Base-by-base conservation (phyloP, 2,888 invertebrate genomes). In the Xylota sylvarum region DNA sequence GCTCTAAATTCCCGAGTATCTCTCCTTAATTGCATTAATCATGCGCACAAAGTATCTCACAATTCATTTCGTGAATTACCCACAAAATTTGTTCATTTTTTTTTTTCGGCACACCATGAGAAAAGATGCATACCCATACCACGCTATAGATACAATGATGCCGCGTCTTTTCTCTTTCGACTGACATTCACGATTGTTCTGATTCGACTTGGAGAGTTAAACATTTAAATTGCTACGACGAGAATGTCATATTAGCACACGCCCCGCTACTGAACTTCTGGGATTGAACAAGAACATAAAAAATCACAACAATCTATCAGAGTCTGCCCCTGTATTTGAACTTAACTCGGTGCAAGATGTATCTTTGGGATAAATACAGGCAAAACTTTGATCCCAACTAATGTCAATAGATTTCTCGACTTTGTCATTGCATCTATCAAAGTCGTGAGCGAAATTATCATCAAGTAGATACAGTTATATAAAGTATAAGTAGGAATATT, bases 21-120 rank as follows among this genome's bases (percentile, higher is more conserved):
- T 76, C 43, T 50, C 19, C 52, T 76, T 85, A 85, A 85, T 81
- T 85, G 72, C 58, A 81, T 77, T 85, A 81, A 85, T 85, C 85
- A 85, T 77, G 81, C 67, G 43, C 43, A 17, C 67, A 72, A 52
- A 81, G 14, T 52, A 76, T 81, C 48, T 60, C 32, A 30, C 48
- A 62, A 70, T 35, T 17, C 40, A 70, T 40, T 77, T 37, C 19
- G 58, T 48, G 35, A 48, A 60, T 37, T 37, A 27, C 10, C 46
- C 17, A 27, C 6, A 17, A 46, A 19, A 40, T n/a, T 5, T 40
- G 23, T 35, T 2, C 35, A 2, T 35, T 35, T 35, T 7, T 35
- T 23, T 35, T 7, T 35, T 35, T 35, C 10, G 32, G 23, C 23
- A 23, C 35, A 17, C 14, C 27, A 55, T 55, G 37, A 58, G 35